Base-by-base conservation (phyloP, 2,797 vertebrate genomes). In the Miichthys miiuy region DNA sequence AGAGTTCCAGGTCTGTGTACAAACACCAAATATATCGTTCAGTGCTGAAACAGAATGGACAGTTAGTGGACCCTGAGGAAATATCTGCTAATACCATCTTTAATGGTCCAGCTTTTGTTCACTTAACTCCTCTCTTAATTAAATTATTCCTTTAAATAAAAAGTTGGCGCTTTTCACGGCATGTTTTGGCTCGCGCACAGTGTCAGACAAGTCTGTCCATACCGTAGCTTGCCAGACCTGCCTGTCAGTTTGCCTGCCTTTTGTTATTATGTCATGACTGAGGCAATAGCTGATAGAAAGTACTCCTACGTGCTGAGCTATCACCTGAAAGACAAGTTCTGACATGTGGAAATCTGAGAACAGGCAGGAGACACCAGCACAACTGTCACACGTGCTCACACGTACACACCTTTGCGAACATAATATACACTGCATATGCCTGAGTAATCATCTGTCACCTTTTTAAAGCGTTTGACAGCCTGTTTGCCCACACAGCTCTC, bases 241-340 rank as follows among this genome's bases (percentile, higher is more conserved):
- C 75, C 76, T 86, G 52, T 69, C 57, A 75, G 74, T 85, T 81
- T 85, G 75, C 79, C 63, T 85, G 77, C 34, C 83, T 67, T 79
- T 81, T 85, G 68, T 86, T 76, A 79, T 79, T 83, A 87, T 82
- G 84, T 84, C 70, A 83, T 46, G 8, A 68, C 74, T 83, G 70
- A 80, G 50, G 87, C 71, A 79, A 80, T 66, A 75, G 57, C 56
- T 65, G 55, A 81, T 64, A 80, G 48, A 88, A 90, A 83, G 42
- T 18, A 63, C 83, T 88, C 88, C 83, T 82, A 82, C 84, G 73
- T 9, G 2, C 72, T 73, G 48, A 57, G n/a, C 54, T 70, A 64
- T 47, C 78, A 71, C 74, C 23, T 85, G 74, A 81, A 85, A 86
- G 79, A 91, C 92, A 84, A 91, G 94, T 90, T 91, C 57, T 88